Percentiles rank a stretch among this genome's conserved stretches.
These are phyloP conservation scores for Catharus bicknelli DNA, from an alignment of 2,113 vertebrate species.

Conservation along the genomic window DNA sequence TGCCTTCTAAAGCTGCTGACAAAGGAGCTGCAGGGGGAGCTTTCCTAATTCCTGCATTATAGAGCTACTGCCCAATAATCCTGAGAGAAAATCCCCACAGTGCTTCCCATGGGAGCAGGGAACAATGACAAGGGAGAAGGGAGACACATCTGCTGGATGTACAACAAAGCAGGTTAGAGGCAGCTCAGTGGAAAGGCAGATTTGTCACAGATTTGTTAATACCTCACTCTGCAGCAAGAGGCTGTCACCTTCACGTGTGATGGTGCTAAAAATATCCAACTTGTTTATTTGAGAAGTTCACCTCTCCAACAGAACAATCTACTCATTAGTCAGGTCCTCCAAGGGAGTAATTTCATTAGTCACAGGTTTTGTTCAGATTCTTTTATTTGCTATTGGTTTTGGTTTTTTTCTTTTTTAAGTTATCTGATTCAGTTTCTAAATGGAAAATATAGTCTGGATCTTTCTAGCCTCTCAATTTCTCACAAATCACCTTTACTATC, in stretches of 20 bases:
- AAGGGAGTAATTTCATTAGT: neutral
- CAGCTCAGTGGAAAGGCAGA: neutral
- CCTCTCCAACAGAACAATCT: neutral
- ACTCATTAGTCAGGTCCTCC: neutral
- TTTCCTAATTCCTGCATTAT: fast-evolving
- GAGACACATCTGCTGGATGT: neutral
- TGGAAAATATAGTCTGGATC: neutral
- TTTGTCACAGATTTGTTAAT: neutral
- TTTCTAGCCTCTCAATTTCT: neutral
- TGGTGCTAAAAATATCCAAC: neutral
- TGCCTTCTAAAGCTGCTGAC: neutral
- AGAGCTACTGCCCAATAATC: neutral
- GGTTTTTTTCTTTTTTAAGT: neutral
- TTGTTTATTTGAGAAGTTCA: neutral
- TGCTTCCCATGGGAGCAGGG: neutral
- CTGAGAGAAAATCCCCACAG: neutral
- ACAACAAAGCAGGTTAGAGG: neutral
- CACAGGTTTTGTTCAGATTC: neutral
- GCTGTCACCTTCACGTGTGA: neutral
- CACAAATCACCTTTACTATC: neutral
- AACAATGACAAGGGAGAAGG: neutral
- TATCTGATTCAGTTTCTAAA: neutral
- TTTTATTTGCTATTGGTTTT: neutral
- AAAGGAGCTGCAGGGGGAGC: neutral
- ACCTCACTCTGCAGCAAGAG: neutral